These are phyloP conservation scores for Aleiodes leptofemur DNA, from an alignment of 2,888 invertebrate species.

Conservation along the genomic window DNA sequence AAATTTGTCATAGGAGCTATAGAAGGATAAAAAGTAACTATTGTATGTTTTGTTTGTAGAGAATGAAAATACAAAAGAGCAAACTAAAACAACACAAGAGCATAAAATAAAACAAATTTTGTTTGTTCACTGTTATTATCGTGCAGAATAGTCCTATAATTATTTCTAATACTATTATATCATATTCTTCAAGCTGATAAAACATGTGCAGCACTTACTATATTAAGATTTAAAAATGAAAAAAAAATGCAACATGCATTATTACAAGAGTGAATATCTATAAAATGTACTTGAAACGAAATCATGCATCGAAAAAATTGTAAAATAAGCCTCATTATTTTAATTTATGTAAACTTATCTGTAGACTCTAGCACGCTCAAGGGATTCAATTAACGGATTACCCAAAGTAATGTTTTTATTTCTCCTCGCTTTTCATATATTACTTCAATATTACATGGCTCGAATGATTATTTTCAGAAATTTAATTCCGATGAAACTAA, in stretches of 20 bases:
- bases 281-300: slow-evolving; percentile 45
- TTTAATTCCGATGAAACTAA: slow-evolving; percentile 49
- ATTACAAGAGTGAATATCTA: slow-evolving; percentile 49
- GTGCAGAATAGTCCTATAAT: slow-evolving; percentile 45
- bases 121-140: slow-evolving; percentile 45
- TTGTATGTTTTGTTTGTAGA: slow-evolving; percentile 9
- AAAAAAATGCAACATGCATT: slow-evolving; percentile 50
- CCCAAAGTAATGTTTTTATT: too few relatives aligned
- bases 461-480: slow-evolving; percentile 48
- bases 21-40: slow-evolving; percentile 58
- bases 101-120: slow-evolving; percentile 40
- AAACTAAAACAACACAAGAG: slow-evolving; percentile 44
- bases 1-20: slow-evolving; percentile 69
- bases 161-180: slow-evolving; percentile 28
- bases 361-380: not conserved
- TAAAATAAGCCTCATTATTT: slow-evolving; percentile 68
- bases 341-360: slow-evolving; percentile 37
- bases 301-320: slow-evolving; percentile 60
- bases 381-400: not conserved
- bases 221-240: not conserved
- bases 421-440: too few relatives aligned
- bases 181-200: slow-evolving; percentile 17
- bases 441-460: too few relatives aligned
- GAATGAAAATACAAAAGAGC: slow-evolving; percentile 13
- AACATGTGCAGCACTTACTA: slow-evolving; percentile 25